Conservation (phyloP, 2,113 vertebrate genomes). For the Desmodus rotundus region DNA sequence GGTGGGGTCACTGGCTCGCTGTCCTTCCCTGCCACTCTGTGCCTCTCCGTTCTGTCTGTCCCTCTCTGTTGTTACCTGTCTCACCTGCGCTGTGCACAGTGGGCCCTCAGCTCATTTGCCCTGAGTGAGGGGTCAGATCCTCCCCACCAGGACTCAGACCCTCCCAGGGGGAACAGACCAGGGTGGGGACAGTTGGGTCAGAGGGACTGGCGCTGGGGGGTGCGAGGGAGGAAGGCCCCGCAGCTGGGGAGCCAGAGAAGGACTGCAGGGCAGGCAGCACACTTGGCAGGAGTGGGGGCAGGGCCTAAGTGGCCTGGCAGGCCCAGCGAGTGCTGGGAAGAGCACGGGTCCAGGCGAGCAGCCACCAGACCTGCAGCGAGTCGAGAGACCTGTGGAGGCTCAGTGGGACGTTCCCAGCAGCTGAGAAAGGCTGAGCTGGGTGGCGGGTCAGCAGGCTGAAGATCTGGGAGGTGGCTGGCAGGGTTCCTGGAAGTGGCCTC, state of each 20-base stretch:
- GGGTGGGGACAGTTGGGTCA: background rate
- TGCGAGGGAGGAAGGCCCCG: rapidly evolving
- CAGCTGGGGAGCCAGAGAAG: background rate
- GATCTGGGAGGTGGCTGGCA: background rate
- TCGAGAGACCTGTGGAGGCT: rapidly evolving
- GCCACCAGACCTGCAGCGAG: background rate
- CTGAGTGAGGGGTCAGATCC: background rate
- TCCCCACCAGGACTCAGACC: background rate
- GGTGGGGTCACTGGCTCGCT: background rate
- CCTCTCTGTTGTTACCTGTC: rapidly evolving
- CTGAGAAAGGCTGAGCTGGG: background rate
- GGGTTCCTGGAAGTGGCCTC: background rate
- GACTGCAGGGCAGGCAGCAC: background rate
- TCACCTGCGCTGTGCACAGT: rapidly evolving
- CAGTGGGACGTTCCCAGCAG: rapidly evolving
- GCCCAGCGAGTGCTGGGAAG: rapidly evolving
- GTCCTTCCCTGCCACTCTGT: background rate
- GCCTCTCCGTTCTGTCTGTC: background rate
- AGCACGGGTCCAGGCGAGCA: background rate
- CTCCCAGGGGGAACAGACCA: background rate
- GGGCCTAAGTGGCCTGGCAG: rapidly evolving
- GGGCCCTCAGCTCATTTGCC: background rate
- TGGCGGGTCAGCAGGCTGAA: rapidly evolving
- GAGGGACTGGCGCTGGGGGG: background rate
- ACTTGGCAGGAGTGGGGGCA: background rate